Evolutionary conservation across 2,113 vertebrate species (phyloP).

Genomic region (Myotis davidii): DNA sequence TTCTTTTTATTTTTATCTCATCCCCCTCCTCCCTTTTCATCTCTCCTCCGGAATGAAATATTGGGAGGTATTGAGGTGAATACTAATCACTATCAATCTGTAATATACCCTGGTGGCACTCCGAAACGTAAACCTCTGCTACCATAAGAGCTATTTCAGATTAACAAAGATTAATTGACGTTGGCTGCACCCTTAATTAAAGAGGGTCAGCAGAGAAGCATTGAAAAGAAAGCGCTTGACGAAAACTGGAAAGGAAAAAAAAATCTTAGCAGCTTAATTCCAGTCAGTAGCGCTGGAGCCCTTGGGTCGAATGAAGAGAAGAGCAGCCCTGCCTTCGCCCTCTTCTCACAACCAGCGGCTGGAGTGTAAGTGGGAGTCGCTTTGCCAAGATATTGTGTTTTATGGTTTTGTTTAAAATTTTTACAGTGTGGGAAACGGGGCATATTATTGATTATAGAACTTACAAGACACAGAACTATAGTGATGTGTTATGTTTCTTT

Average conservation of each 20-base stretch:
- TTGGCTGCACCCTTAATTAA: background rate
- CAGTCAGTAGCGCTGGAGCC: background rate
- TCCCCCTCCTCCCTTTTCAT: background rate
- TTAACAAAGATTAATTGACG: constrained; percentile 4
- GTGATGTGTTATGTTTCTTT: constrained; percentile 48
- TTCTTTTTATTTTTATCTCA: background rate
- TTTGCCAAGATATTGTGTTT: background rate
- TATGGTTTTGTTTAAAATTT: constrained; percentile 26
- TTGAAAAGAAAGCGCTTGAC: background rate
- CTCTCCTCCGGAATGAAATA: background rate
- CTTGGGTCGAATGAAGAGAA: background rate
- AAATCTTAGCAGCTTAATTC: background rate
- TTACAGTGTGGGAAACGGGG: background rate
- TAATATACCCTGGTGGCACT: background rate
- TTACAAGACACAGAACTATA: constrained; percentile 24
- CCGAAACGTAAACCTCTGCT: background rate
- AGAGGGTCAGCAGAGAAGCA: background rate
- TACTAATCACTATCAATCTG: background rate
- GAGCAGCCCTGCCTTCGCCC: background rate
- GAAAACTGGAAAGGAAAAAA: background rate
- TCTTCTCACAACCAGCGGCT: background rate
- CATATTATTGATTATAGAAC: constrained; percentile 27
- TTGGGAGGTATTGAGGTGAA: background rate
- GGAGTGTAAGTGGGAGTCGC: background rate
- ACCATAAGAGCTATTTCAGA: constrained; percentile 12